These are phyloP conservation scores for Cetonia aurata DNA, from an alignment of 2,888 invertebrate genomes.

Conservation along the genomic window DNA sequence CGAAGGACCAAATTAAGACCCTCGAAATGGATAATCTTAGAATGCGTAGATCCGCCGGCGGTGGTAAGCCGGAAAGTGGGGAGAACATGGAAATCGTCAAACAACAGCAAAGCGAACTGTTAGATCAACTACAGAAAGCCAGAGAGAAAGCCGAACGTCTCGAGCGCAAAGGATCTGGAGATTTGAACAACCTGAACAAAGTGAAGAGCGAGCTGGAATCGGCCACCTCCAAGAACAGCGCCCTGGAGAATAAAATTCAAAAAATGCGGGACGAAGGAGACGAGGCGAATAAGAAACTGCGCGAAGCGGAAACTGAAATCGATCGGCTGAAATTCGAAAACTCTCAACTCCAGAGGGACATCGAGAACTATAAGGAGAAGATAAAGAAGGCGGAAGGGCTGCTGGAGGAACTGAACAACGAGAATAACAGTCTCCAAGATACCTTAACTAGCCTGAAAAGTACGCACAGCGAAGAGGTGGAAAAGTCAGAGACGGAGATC, in stretches of 20 bases:
- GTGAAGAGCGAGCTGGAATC: constrained; percentile 6
- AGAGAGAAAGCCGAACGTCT: constrained; percentile 50
- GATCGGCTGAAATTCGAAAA: constrained; percentile 29
- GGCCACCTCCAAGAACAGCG: background rate
- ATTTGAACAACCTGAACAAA: background rate
- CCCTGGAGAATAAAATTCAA: background rate
- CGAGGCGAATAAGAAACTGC: background rate
- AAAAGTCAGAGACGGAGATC: constrained; percentile 40
- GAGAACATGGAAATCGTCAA: constrained; percentile 60
- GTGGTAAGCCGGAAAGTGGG: constrained; percentile 34
- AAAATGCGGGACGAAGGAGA: background rate
- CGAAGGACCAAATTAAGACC: constrained; percentile 52
- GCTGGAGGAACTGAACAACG: constrained; percentile 34
- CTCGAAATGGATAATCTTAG: constrained; percentile 52
- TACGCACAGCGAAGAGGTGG: constrained; percentile 30
- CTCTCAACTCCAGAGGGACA: constrained; percentile 29
- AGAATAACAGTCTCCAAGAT: background rate
- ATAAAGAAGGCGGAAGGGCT: constrained; percentile 24
- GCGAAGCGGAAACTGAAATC: constrained; percentile 21
- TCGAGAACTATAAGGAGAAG: constrained; percentile 19
- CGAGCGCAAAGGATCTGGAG: constrained; percentile 34
- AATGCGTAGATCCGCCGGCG: constrained; percentile 21
- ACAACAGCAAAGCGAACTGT: constrained; percentile 58
- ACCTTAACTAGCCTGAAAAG: constrained; percentile 36
- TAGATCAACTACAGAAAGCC: constrained; percentile 56